These are phyloP conservation scores for Lycaena phlaeas DNA, from an alignment of 2,888 invertebrate genomes.

Conservation along the genomic window DNA sequence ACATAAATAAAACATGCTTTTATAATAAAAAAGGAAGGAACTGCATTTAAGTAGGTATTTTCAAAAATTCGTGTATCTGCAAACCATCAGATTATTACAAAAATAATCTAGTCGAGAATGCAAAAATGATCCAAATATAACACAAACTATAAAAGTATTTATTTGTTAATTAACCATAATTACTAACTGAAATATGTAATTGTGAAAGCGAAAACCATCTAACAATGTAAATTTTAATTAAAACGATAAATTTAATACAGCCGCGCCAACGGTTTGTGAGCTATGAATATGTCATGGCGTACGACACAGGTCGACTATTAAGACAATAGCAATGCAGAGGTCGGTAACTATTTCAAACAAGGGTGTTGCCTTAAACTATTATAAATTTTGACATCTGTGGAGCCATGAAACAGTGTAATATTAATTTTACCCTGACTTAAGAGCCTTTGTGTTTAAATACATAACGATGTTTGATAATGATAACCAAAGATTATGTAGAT, in stretches of 20 bases:
- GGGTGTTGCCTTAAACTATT: slow-evolving; percentile 43
- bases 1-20: no score
- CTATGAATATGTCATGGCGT: slow-evolving; percentile 13
- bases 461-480: no score
- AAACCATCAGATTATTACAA: no score
- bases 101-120: no score
- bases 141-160: no score
- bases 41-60: no score
- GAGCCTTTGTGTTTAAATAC: no score
- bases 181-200: slow-evolving; percentile 14
- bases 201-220: slow-evolving; percentile 24
- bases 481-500: no score
- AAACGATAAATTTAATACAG: slow-evolving; percentile 29
- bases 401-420: slow-evolving; percentile 38
- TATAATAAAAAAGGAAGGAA: no score
- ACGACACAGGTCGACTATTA: slow-evolving; percentile 36
- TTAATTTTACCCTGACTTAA: no score
- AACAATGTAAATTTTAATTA: slow-evolving; percentile 27
- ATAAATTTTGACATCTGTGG: slow-evolving; percentile 42
- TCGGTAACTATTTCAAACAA: slow-evolving; percentile 46
- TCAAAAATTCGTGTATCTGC: no score
- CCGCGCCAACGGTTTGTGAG: slow-evolving; percentile 20
- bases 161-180: background rate
- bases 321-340: slow-evolving; percentile 44
- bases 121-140: no score